Percentiles rank a stretch among this genome's conserved stretches.
Evolutionary conservation across 2,113 vertebrate species (phyloP).

Genomic region (Illadopsis cleaveri): DNA sequence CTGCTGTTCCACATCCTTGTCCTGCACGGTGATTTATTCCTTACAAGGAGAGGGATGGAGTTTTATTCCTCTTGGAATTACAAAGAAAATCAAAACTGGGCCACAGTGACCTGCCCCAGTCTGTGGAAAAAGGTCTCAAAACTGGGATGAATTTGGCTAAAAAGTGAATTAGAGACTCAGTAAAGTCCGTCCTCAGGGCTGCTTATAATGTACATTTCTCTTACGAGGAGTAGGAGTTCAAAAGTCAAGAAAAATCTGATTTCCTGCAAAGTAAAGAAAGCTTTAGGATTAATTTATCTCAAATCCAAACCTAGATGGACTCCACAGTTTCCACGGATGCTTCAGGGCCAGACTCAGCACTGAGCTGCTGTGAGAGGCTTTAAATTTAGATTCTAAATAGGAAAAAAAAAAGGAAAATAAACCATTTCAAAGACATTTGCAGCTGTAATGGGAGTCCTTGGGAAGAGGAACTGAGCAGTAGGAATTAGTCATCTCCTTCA

Average conservation of each 20-base stretch:
- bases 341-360: not conserved
- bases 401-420: not conserved
- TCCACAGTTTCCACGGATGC: fast-evolving
- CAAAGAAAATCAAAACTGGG: not conserved
- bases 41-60: not conserved
- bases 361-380: not conserved
- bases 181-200: not conserved
- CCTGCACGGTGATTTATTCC: fast-evolving
- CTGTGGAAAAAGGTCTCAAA: not conserved
- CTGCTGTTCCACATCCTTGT: not conserved
- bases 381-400: not conserved
- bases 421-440: not conserved
- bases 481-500: not conserved
- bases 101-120: not conserved
- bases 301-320: not conserved
- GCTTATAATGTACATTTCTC: not conserved
- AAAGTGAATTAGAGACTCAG: not conserved
- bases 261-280: not conserved
- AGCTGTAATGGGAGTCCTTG: not conserved
- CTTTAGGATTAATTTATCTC: not conserved
- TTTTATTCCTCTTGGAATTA: not conserved
- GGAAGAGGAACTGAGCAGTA: not conserved
- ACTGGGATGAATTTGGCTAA: not conserved
- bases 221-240: fast-evolving
- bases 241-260: not conserved